A percentile compares a stretch with the other conserved stretches of the same genome.
These are phyloP conservation scores for Alethe castanea DNA, from an alignment of 2,113 vertebrate species.

Conservation along the genomic window DNA sequence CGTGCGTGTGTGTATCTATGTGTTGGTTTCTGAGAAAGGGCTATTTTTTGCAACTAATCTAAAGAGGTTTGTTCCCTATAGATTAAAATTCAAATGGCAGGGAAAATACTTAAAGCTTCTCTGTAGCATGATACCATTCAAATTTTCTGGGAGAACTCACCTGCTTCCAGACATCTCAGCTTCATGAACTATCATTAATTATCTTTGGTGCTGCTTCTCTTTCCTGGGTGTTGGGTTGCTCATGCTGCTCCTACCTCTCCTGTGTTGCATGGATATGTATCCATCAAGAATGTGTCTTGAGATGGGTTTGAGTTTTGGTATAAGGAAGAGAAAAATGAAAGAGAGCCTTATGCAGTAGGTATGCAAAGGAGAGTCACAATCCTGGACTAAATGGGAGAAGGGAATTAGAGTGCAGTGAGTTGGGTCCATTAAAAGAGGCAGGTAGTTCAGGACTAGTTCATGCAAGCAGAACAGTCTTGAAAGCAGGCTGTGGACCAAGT, in stretches of 20 bases:
- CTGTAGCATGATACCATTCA: not conserved
- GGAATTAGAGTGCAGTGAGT: not conserved
- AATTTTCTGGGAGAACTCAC: not conserved
- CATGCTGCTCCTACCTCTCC: not conserved
- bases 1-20: not conserved
- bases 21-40: not conserved
- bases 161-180: not conserved
- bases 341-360: not conserved
- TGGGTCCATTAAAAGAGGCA: not conserved
- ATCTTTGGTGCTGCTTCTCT: not conserved
- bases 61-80: constrained; percentile 36
- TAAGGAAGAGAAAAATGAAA: not conserved
- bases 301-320: not conserved
- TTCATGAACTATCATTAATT: not conserved
- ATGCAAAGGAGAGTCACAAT: not conserved
- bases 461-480: not conserved
- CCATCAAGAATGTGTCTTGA: not conserved
- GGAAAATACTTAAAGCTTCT: not conserved
- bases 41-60: constrained; percentile 52
- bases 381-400: not conserved
- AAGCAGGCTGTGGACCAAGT: not conserved
- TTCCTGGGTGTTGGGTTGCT: not conserved
- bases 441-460: not conserved
- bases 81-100: constrained; percentile 4
- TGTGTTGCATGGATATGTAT: rapidly evolving